These are phyloP conservation scores for Balanococcus diminutus DNA, from an alignment of 2,888 invertebrate genomes.

Conservation along the genomic window DNA sequence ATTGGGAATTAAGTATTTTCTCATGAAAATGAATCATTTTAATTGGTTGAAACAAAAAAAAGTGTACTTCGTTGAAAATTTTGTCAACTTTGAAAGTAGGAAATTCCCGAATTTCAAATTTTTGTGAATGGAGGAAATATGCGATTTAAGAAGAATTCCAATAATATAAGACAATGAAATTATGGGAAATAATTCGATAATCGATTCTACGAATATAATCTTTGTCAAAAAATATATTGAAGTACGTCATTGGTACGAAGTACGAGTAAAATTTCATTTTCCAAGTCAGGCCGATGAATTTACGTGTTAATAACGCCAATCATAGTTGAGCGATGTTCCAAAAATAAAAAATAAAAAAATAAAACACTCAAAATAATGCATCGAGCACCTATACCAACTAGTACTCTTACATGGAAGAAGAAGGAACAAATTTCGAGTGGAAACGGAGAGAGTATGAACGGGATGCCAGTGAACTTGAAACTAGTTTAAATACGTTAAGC, in stretches of 20 bases:
- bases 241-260: background rate
- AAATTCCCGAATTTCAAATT: too few relatives aligned
- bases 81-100: too few relatives aligned
- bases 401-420: background rate
- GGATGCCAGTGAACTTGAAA: constrained; percentile 54
- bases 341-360: background rate
- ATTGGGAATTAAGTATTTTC: too few relatives aligned
- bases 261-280: background rate
- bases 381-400: background rate
- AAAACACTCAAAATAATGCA: background rate
- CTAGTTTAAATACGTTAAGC: constrained; percentile 52
- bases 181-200: background rate
- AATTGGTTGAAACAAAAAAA: too few relatives aligned
- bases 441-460: constrained; percentile 49
- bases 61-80: too few relatives aligned
- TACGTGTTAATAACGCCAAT: background rate
- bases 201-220: background rate
- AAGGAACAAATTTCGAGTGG: constrained; percentile 31
- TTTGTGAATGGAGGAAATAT: background rate
- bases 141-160: background rate
- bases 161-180: background rate
- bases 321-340: background rate
- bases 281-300: background rate
- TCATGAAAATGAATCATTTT: too few relatives aligned
- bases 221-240: background rate